A percentile compares a stretch with the other conserved stretches of the same genome.
Conservation (phyloP, 2,797 vertebrate genomes). For the Meriones psammophilus region DNA sequence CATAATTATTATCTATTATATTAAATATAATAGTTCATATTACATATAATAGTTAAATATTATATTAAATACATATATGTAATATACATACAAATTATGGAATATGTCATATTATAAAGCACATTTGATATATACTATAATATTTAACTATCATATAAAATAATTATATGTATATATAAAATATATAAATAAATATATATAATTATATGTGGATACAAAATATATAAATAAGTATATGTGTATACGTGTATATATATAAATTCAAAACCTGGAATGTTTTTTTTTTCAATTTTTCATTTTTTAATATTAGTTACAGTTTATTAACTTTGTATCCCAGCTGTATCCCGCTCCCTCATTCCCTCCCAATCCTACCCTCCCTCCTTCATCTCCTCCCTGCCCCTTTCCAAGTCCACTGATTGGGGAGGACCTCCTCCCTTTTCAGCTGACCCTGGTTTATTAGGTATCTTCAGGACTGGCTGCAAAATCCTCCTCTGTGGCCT, state of each 20-base stretch:
- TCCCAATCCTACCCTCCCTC: too few species aligned
- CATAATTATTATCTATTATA: neutral
- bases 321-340: too few species aligned
- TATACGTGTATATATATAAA: neutral
- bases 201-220: neutral
- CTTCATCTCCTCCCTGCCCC: too few species aligned
- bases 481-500: too few species aligned
- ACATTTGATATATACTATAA: neutral
- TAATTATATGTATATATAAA: neutral
- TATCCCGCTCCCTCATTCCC: too few species aligned
- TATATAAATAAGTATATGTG: neutral
- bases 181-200: neutral
- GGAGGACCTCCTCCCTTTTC: too few species aligned
- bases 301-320: too few species aligned
- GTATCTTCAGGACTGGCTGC: too few species aligned
- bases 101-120: neutral
- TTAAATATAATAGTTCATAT: neutral
- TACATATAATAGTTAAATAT: neutral
- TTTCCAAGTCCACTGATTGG: too few species aligned
- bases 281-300: too few species aligned
- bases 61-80: neutral
- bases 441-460: too few species aligned
- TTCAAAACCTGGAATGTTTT: neutral
- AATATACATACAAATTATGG: neutral
- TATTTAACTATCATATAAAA: neutral